These are phyloP conservation scores for Lasioglossum figueresi DNA, from an alignment of 2,888 invertebrate genomes.

Conservation along the genomic window DNA sequence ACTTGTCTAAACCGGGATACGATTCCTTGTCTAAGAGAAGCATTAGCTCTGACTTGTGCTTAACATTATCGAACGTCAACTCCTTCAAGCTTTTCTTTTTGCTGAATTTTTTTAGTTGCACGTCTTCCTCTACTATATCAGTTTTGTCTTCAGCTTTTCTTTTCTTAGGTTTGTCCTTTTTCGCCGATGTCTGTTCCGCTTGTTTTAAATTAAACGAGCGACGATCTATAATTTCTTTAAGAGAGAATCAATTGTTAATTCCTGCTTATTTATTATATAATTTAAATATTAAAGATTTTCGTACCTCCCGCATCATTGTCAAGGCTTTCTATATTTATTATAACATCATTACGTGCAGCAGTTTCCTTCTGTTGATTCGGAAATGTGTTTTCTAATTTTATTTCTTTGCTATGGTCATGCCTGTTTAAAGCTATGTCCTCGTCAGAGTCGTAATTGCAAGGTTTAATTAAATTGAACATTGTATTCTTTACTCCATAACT, in stretches of 20 bases:
- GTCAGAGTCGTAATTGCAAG: slow-evolving; percentile 55
- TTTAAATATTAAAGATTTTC: background rate
- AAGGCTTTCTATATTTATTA: background rate
- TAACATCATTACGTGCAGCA: background rate
- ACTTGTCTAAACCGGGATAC: slow-evolving; percentile 83
- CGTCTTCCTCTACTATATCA: background rate
- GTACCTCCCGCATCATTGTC: slow-evolving; percentile 67
- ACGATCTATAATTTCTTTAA: slow-evolving; percentile 62
- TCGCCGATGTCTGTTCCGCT: background rate
- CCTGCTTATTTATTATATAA: background rate
- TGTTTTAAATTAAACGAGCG: slow-evolving; percentile 18
- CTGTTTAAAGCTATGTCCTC: slow-evolving; percentile 49
- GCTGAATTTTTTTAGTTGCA: background rate
- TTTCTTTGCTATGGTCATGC: slow-evolving; percentile 19
- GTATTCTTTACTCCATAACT: slow-evolving; percentile 48
- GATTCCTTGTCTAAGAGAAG: slow-evolving; percentile 64
- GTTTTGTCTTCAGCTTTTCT: background rate
- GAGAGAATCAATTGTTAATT: slow-evolving; percentile 16
- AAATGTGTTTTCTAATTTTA: background rate
- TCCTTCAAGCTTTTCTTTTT: background rate
- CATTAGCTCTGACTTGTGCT: slow-evolving; percentile 67
- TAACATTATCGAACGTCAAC: slow-evolving; percentile 66
- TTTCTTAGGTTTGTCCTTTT: background rate
- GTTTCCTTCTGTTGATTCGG: background rate
- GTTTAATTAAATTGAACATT: slow-evolving; percentile 75